These are phyloP conservation scores for Hippocampus guttulatus DNA, from an alignment of 2,113 vertebrate genomes.

Conservation along the genomic window DNA sequence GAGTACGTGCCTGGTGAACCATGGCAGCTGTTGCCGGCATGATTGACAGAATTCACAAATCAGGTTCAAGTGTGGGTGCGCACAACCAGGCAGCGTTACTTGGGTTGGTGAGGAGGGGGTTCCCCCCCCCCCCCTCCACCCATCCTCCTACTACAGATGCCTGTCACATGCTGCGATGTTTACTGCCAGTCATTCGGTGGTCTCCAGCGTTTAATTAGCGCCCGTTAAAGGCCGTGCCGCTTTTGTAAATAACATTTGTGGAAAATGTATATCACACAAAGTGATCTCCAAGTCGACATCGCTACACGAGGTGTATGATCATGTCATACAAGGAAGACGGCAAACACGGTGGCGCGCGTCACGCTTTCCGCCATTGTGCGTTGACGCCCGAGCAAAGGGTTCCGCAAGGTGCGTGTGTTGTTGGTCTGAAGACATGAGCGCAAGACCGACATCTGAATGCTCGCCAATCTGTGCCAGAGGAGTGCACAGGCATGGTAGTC, in stretches of 20 bases:
- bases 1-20: slow-evolving; percentile 2
- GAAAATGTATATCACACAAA: not conserved
- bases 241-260: slow-evolving; percentile 19
- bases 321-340: not conserved
- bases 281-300: not conserved
- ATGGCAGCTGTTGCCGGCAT: slow-evolving; percentile 2
- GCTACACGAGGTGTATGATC: not conserved
- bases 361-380: not conserved
- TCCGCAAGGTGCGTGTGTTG: not conserved
- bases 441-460: not conserved
- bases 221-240: slow-evolving; percentile 63
- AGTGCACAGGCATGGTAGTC: slow-evolving; percentile 10
- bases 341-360: not conserved
- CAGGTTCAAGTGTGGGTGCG: slow-evolving; percentile 6
- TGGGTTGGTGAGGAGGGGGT: not conserved
- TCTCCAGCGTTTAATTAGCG: slow-evolving; percentile 68
- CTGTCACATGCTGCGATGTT: slow-evolving; percentile 65
- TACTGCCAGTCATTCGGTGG: slow-evolving; percentile 64
- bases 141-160: slow-evolving; percentile 60
- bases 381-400: not conserved
- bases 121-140: not conserved
- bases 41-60: slow-evolving; percentile 9
- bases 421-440: not conserved
- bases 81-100: slow-evolving; percentile 33
- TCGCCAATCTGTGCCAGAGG: not conserved